Evolutionary conservation across 1,140 invertebrate genomes (phyloP).

Genomic region (Babylonia areolata): DNA sequence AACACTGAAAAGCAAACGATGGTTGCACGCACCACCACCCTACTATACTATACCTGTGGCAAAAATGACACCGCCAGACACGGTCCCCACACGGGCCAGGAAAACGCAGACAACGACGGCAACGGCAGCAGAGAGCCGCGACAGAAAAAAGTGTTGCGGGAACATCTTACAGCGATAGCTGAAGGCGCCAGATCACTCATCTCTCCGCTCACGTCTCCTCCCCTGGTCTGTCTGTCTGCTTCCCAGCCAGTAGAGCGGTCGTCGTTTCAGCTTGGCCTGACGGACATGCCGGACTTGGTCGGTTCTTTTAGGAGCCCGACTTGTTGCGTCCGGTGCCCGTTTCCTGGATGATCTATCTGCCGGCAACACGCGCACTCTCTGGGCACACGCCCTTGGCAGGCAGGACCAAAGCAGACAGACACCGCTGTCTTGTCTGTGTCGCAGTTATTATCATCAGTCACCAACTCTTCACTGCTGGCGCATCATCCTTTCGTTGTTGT

Average conservation of each 20-base stretch:
- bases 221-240: background rate
- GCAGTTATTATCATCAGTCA: too few species aligned
- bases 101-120: background rate
- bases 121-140: background rate
- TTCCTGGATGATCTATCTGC: conserved; percentile 6
- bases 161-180: background rate
- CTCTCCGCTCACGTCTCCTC: background rate
- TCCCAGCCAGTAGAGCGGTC: background rate
- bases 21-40: too few species aligned
- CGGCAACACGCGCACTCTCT: conserved; percentile 13
- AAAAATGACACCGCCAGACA: background rate
- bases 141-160: background rate
- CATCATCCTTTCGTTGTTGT: too few species aligned
- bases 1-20: too few species aligned
- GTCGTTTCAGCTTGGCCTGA: background rate
- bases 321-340: background rate
- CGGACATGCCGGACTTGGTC: background rate
- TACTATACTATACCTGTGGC: background rate
- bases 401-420: background rate
- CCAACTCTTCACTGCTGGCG: too few species aligned
- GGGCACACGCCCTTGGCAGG: background rate
- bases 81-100: background rate
- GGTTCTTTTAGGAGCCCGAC: background rate
- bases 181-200: background rate
- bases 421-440: background rate